These are phyloP conservation scores for Autographa gamma DNA, from an alignment of 2,888 invertebrate genomes.

Conservation along the genomic window DNA sequence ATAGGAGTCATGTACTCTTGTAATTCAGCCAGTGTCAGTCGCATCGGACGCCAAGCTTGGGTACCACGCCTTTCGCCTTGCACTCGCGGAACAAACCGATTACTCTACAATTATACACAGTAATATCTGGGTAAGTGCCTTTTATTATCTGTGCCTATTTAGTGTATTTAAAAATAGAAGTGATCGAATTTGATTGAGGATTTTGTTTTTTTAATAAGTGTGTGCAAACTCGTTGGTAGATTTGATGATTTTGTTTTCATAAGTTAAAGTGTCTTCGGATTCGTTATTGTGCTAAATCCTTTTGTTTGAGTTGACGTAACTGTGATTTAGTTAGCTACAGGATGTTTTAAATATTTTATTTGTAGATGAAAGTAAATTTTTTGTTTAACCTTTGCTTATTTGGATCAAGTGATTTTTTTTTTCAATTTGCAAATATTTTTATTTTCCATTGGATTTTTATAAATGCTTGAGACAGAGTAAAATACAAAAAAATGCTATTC, in stretches of 20 bases:
- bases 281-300: neutral
- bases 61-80: conserved; percentile 40
- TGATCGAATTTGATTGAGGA: neutral
- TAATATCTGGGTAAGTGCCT: conserved; percentile 50
- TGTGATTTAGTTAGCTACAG: neutral
- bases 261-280: neutral
- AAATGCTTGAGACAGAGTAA: neutral
- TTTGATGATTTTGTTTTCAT: neutral
- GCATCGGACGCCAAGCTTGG: conserved; percentile 32
- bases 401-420: neutral
- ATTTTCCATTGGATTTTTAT: neutral
- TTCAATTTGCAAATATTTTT: neutral
- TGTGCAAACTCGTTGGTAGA: neutral
- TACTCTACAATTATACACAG: conserved; percentile 44
- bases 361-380: neutral
- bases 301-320: neutral
- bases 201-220: neutral
- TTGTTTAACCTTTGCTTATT: neutral
- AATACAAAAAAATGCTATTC: neutral
- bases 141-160: conserved; percentile 10
- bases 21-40: conserved; percentile 40
- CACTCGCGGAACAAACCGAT: conserved; percentile 26
- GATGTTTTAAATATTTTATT: neutral
- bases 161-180: neutral
- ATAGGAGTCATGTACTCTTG: conserved; percentile 35